A percentile compares a stretch with the other conserved stretches of the same genome.
phyloP scores from a whole-genome alignment of 2,888 invertebrate species.

The Nemapogon koenigi region DNA sequence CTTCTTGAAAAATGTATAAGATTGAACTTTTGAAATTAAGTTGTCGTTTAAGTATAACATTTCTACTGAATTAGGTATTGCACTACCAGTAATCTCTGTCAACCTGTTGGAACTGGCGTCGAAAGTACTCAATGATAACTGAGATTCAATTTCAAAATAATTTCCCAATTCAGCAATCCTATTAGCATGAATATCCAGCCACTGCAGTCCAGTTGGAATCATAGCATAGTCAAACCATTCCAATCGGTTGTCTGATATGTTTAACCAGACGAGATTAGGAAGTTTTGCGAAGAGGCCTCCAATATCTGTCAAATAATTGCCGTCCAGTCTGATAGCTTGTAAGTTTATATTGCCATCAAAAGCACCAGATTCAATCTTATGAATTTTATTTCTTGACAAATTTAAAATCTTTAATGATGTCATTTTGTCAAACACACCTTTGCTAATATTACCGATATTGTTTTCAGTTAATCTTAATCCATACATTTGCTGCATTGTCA shows the following conservation, averaged over 20 bases:
- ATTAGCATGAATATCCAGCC: slow-evolving; percentile 86
- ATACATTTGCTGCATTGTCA: slow-evolving; percentile 79
- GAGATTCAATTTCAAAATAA: slow-evolving; percentile 83
- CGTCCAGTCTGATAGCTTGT: slow-evolving; percentile 82
- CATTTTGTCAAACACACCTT: slow-evolving; percentile 81
- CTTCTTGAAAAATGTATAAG: slow-evolving; percentile 87
- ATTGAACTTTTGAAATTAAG: slow-evolving; percentile 81
- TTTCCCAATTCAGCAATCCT: slow-evolving; percentile 83
- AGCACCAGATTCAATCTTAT: slow-evolving; percentile 76
- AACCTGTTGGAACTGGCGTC: slow-evolving; percentile 84
- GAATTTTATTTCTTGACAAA: slow-evolving; percentile 83
- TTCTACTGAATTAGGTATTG: slow-evolving; percentile 84
- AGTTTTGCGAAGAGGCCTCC: slow-evolving; percentile 80
- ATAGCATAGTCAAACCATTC: slow-evolving; percentile 86
- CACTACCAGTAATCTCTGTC: slow-evolving; percentile 81
- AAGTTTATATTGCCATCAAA: slow-evolving; percentile 81
- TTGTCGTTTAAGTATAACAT: slow-evolving; percentile 82
- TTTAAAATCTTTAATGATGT: slow-evolving; percentile 81
- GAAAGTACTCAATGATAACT: slow-evolving; percentile 78
- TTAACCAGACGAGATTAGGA: slow-evolving; percentile 83
- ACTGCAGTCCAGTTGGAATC: slow-evolving; percentile 83
- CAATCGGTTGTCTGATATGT: slow-evolving; percentile 85
- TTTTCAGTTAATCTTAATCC: slow-evolving; percentile 86
- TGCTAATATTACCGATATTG: slow-evolving; percentile 79
- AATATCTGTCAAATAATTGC: slow-evolving; percentile 81